Conservation (phyloP, 2,888 invertebrate species). For the Caenorhabditis macrosperma region DNA sequence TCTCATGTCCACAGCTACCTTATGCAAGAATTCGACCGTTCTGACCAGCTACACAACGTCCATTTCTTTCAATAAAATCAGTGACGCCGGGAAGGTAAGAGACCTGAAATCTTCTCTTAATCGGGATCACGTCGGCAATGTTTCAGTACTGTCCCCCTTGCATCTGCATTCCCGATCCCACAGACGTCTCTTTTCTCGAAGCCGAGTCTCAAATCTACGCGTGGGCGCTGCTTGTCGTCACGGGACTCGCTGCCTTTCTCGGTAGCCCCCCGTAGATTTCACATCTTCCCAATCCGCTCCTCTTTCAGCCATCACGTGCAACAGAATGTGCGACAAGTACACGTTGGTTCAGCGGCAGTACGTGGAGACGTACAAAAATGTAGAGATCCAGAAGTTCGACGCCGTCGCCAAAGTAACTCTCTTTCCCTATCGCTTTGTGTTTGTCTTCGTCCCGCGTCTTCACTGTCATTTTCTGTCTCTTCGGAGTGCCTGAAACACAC, state of each 20-base stretch:
- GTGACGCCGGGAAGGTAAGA: conserved; percentile 63
- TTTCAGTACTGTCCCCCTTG: conserved; percentile 74
- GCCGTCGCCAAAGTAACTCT: conserved; percentile 67
- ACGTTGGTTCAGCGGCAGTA: conserved; percentile 75
- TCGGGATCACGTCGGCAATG: too few relatives aligned
- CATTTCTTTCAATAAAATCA: conserved; percentile 56
- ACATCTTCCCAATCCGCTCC: too few relatives aligned
- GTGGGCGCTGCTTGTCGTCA: conserved; percentile 67
- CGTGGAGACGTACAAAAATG: conserved; percentile 74
- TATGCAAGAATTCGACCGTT: conserved; percentile 67
- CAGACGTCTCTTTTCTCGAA: conserved; percentile 67
- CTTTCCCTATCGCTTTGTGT: conserved; percentile 32
- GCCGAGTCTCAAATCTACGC: conserved; percentile 75
- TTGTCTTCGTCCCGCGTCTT: conserved; percentile 9
- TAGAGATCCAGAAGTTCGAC: conserved; percentile 73
- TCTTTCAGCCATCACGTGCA: conserved; percentile 68
- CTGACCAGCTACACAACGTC: conserved; percentile 49
- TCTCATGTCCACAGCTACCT: conserved; percentile 46
- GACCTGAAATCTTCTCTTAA: too few relatives aligned
- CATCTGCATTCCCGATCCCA: conserved; percentile 67
- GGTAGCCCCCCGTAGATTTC: conserved; percentile 40
- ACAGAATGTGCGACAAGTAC: conserved; percentile 76
- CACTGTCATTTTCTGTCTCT: background rate
- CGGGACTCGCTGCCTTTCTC: conserved; percentile 65
- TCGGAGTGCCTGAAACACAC: background rate